Evolutionary conservation across 2,113 vertebrate genomes (phyloP), one percentile per base, ranked within the genome.

Genomic region (Chlorodrepanis virens): DNA sequence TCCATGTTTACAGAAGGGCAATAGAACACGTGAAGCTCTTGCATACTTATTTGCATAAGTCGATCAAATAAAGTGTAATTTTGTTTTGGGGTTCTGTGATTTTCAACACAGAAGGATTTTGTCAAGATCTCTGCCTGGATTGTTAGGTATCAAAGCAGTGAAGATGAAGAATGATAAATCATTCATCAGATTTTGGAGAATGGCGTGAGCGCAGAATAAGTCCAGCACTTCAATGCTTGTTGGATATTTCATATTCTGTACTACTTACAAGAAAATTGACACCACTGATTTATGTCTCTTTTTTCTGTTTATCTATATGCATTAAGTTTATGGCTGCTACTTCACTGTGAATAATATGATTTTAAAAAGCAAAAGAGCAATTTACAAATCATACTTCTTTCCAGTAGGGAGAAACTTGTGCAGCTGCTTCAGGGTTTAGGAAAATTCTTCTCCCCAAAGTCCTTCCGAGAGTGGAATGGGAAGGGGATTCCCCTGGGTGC

Each of bases 261-360:
- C 50, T 61, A n/a, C 40, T 82, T 68, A 54, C 44, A 78, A 75
- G 27, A 82, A 60, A 80, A 59, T 40, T 18, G 10, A 40, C 27
- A 10, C 14, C 12, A 28, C 42, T 45, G 53, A 31, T 80, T 68
- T 64, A 17, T 21, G 18, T 54, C 8, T 59, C 12, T 9, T 47
- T 83, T 20, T 71, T 61, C 57, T 76, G 28, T 80, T 83, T 67
- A 47, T 42, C 37, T 19, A 11, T 35, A 57, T 16, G 19, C 16
- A 31, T n/a, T 22, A 40, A 33, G 29, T 45, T 68, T 20, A n/a
- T 22, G n/a, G 39, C 28, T 87, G 35, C n/a, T 50, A 14, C 13
- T 53, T 57, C 12, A 22, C n/a, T n/a, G 9, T 28, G 33, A n/a
- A n/a, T 28, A 52, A 18, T 9, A 39, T 0, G 0, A 42, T 67